Base-by-base conservation (phyloP, 2,888 invertebrate genomes). In the Harpagoxenus sublaevis region DNA sequence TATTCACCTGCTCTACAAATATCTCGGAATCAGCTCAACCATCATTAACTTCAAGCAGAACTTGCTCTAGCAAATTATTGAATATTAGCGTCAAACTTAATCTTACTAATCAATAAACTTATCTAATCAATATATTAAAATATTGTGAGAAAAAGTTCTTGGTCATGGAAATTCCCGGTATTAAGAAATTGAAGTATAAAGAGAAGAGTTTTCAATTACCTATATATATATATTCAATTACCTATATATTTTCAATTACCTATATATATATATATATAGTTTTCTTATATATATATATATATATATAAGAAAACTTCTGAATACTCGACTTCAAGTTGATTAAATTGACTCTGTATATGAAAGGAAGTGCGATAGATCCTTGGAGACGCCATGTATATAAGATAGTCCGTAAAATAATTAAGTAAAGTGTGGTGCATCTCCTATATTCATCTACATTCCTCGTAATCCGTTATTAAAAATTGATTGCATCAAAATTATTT, bases 1-100 rank as follows among this genome's bases (percentile, higher is more conserved):
- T 78, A 45, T 79, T 79, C 57, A 71, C 18, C 18, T 60, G 15
- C 15, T 51, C n/a, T 55, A 23, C 1, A 28, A 57, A 79, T 70
- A 71, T 73, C 57, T 79, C 57, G 45, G 45, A 79, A 71, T 57
- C 35, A 53, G 18, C 2, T 31, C 57, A n/a, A 45, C 23, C 45
- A 23, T 28, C 18, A 35, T 39, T 39, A 53, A 48, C 9, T 51
- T 75, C n/a, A 28, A 51, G 6, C 18, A 65, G 18, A 42, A 39
- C 28, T 28, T 15, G 65, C 2, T 73, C 35, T n/a, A 42, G 18
- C 18, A 39, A 15, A 51, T 8, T 65, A 53, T 75, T 4, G 15
- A 51, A 3, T 65, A 53, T 75, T 4, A 9, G 12, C 23, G 18
- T 23, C 12, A n/a, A n/a, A 28, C 60, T 73, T 28, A 18, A 55